Conservation (phyloP, 2,888 invertebrate genomes). For the Conomelus anceps region DNA sequence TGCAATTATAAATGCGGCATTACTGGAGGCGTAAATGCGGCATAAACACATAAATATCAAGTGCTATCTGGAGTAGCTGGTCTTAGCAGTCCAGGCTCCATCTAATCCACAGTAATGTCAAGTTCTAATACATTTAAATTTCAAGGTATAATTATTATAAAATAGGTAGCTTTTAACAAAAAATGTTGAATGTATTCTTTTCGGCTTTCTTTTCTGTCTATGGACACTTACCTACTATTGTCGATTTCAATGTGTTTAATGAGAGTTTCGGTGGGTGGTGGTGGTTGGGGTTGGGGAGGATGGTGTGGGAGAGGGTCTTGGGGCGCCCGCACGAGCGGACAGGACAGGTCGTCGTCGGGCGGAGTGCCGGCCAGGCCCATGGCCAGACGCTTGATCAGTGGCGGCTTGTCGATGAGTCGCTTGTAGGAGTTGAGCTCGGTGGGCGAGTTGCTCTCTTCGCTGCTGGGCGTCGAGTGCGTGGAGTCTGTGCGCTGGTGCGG, state of each 20-base stretch:
- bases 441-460: conserved; percentile 82
- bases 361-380: conserved; percentile 57
- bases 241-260: conserved; percentile 52
- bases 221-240: conserved; percentile 51
- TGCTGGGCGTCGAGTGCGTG: conserved; percentile 40
- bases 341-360: conserved; percentile 62
- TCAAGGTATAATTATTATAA: too few species aligned
- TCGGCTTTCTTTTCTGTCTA: too few species aligned
- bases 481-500: conserved; percentile 38
- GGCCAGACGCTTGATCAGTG: conserved; percentile 61
- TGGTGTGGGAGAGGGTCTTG: conserved; percentile 13
- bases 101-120: too few species aligned
- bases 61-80: too few species aligned
- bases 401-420: conserved; percentile 72
- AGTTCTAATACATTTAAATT: too few species aligned
- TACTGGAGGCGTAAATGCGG: too few species aligned
- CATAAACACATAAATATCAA: too few species aligned
- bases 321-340: conserved; percentile 55
- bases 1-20: too few species aligned
- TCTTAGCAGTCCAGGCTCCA: too few species aligned
- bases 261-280: conserved; percentile 19
- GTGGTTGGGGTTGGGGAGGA: background rate
- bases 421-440: conserved; percentile 81
- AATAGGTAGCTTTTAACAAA: too few species aligned
- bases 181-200: too few species aligned